These are phyloP conservation scores for Scatophagus argus DNA, from an alignment of 2,113 vertebrate genomes.

Conservation along the genomic window DNA sequence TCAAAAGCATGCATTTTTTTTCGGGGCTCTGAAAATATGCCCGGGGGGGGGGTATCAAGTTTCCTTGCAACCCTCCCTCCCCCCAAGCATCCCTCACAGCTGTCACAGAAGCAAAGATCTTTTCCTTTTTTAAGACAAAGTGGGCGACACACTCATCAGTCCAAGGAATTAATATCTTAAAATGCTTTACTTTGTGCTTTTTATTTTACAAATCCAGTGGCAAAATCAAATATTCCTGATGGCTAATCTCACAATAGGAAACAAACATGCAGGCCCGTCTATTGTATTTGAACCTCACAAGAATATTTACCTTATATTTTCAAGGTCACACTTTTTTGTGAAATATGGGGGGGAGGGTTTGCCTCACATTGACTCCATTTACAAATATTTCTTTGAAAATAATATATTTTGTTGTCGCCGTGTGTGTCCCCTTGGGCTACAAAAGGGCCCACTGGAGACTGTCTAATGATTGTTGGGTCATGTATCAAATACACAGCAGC, in stretches of 20 bases:
- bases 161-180: conserved; percentile 12
- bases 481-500: conserved; percentile 77
- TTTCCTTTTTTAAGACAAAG: conserved; percentile 59
- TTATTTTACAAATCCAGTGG: neutral
- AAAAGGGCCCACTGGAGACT: conserved; percentile 60
- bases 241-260: neutral
- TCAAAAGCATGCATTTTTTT: conserved; percentile 83
- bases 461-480: conserved; percentile 61
- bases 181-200: neutral
- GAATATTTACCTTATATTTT: conserved; percentile 5
- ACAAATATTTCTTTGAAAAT: conserved; percentile 79
- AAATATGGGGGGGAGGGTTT: conserved; percentile 11
- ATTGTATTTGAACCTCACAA: neutral
- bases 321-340: conserved; percentile 23
- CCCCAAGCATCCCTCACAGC: conserved; percentile 69
- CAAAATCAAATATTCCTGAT: neutral
- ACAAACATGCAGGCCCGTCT: neutral
- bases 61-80: conserved; percentile 57
- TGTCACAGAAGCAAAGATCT: conserved; percentile 63
- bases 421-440: conserved; percentile 55
- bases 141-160: neutral
- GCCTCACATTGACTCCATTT: conserved; percentile 61
- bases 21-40: conserved; percentile 78
- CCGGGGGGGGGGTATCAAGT: conserved; percentile 76
- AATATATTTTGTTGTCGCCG: conserved; percentile 77